A percentile compares a stretch with the other conserved stretches of the same genome.
Conservation (phyloP, 2,888 invertebrate genomes). For the Thymelicus sylvestris region DNA sequence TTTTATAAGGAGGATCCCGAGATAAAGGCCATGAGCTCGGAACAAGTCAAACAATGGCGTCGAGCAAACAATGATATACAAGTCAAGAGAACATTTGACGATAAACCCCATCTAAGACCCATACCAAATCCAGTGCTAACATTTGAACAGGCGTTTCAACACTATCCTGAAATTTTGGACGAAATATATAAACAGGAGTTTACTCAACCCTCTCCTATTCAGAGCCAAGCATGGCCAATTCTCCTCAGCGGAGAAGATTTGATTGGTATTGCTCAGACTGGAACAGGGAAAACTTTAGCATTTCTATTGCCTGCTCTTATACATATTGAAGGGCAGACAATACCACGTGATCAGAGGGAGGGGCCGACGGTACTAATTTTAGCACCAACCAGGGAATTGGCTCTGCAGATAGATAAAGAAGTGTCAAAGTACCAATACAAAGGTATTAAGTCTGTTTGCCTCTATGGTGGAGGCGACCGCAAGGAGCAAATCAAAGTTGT, state of each 20-base stretch:
- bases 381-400: conserved; percentile 97
- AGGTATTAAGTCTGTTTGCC: conserved; percentile 94
- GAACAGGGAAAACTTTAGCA: conserved; percentile 97
- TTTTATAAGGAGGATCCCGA: conserved; percentile 92
- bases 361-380: conserved; percentile 95
- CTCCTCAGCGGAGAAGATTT: conserved; percentile 95
- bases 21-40: conserved; percentile 86
- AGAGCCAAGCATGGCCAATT: conserved; percentile 97
- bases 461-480: conserved; percentile 96
- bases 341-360: conserved; percentile 88
- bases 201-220: conserved; percentile 94
- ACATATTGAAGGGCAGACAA: conserved; percentile 94
- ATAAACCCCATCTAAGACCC: conserved; percentile 68
- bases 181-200: conserved; percentile 94
- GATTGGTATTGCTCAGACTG: conserved; percentile 98
- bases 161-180: conserved; percentile 92
- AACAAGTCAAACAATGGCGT: conserved; percentile 87
- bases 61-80: conserved; percentile 89
- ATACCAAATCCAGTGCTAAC: conserved; percentile 91
- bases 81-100: conserved; percentile 87
- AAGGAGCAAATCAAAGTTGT: conserved; percentile 91
- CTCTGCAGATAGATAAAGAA: conserved; percentile 96
- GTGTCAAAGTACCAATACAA: conserved; percentile 94
- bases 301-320: conserved; percentile 96
- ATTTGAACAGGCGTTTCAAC: conserved; percentile 92